Base-by-base conservation (phyloP, 2,888 invertebrate genomes). In the Muschampia plurimacula region DNA sequence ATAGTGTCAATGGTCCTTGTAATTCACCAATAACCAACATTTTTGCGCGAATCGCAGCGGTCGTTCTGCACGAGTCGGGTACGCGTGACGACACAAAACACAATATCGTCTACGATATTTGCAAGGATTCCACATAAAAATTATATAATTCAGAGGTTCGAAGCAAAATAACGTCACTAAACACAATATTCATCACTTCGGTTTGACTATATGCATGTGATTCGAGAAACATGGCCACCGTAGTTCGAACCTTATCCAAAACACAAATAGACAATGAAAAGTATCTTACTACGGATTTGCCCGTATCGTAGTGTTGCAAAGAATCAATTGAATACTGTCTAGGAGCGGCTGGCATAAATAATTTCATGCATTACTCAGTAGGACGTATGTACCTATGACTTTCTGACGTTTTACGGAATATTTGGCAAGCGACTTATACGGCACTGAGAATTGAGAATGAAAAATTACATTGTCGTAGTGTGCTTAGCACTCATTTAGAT, bases 371-470 rank as follows among this genome's bases (percentile, higher is more conserved):
- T 91, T 92, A 91, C 89, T 89, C 89, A 88, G 91, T 91, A 90
- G 90, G 88, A 90, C 89, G 91, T 92, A 93, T 89, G 93, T 93
- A 93, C 92, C 89, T 93, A 89, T 87, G 91, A 92, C 93, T 93
- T 93, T 93, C 93, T 93, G 93, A 94, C 93, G 93, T 94, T 93
- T 93, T 93, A 93, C 91, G 91, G 93, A 93, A 90, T 93, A 93
- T 93, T 94, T 94, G 93, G 93, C 93, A 94, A 92, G 91, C 91
- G 87, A 90, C 91, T 79, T 81, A 87, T 88, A 91, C 89, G 90
- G 86, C 89, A 89, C 86, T 86, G 87, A 87, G 22, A 22, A 22
- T 22, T 86, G 87, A 87, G 22, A 22, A 22, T 22, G 89, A 86
- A 76, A 78, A 76, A 76, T 72, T 77, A 86, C 84, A 85, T 84